phyloP scores from a whole-genome alignment of 2,797 vertebrate genomes.

The Coranthus polyacanthus region DNA sequence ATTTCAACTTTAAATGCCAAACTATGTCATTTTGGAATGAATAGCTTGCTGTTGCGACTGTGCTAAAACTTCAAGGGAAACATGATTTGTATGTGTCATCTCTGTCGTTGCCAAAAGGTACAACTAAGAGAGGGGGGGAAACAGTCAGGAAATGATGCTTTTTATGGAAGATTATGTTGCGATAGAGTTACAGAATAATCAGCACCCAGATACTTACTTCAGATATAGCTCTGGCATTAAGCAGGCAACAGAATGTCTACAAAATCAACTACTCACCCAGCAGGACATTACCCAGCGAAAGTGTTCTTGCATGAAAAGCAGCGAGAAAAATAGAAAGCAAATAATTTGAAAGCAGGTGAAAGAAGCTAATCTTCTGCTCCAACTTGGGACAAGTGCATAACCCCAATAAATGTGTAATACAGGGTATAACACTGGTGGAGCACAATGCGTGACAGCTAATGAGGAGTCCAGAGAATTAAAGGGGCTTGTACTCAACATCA shows the following conservation, averaged over 20 bases:
- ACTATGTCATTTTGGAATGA: constrained; percentile 40
- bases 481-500: constrained; percentile 30
- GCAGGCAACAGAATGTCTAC: not conserved
- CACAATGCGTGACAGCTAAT: constrained; percentile 46
- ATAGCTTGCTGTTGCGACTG: constrained; percentile 34
- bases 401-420: constrained; percentile 49
- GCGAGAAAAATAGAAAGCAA: not conserved
- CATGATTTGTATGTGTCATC: constrained; percentile 23
- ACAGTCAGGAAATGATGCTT: not conserved
- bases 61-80: constrained; percentile 14
- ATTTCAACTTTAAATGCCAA: constrained; percentile 63
- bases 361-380: constrained; percentile 19
- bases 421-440: constrained; percentile 25
- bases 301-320: not conserved
- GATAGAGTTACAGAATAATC: constrained; percentile 6
- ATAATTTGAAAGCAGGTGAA: not conserved
- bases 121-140: not conserved
- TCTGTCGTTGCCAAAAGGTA: not conserved
- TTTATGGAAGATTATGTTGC: not conserved
- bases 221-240: not conserved
- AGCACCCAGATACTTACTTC: not conserved
- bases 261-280: not conserved
- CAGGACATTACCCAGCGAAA: not conserved
- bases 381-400: constrained; percentile 19
- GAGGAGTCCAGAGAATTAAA: constrained; percentile 49